A percentile compares a stretch with the other conserved stretches of the same genome.
phyloP scores from a whole-genome alignment of 1,140 invertebrate species.

The Lepidurus apus region DNA sequence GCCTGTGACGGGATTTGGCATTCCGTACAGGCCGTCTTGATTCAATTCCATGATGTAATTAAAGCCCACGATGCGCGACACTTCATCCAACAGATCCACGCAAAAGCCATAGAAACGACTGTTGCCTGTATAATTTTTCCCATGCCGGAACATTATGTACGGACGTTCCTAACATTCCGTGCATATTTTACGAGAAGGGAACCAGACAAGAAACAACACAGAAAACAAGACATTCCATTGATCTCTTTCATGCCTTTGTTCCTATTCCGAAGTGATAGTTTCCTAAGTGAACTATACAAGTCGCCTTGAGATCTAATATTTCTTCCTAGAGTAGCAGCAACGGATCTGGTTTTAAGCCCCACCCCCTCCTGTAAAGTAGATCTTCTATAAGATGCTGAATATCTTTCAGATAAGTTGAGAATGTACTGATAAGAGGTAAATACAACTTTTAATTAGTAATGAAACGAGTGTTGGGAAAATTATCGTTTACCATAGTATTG shows the following conservation, averaged over 20 bases:
- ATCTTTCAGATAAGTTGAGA: background rate
- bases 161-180: conserved; percentile 44
- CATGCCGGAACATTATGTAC: conserved; percentile 48
- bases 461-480: too few species aligned
- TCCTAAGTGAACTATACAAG: too few species aligned
- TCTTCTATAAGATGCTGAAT: too few species aligned
- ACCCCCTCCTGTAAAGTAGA: too few species aligned
- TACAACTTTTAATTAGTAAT: too few species aligned
- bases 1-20: conserved; percentile 45
- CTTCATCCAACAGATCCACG: conserved; percentile 51
- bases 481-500: too few species aligned
- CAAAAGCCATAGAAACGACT: conserved; percentile 54
- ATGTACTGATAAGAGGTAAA: conserved; percentile 33
- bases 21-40: conserved; percentile 52
- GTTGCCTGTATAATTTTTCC: conserved; percentile 46
- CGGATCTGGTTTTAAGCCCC: too few species aligned
- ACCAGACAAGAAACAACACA: background rate
- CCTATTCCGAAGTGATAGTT: too few species aligned
- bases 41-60: conserved; percentile 53
- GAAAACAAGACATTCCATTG: background rate
- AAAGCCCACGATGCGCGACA: conserved; percentile 48
- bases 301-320: too few species aligned
- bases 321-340: too few species aligned
- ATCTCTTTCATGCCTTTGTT: background rate
- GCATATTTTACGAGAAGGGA: background rate